Conservation (phyloP, 2,888 invertebrate genomes). For the Lysandra coridon region DNA sequence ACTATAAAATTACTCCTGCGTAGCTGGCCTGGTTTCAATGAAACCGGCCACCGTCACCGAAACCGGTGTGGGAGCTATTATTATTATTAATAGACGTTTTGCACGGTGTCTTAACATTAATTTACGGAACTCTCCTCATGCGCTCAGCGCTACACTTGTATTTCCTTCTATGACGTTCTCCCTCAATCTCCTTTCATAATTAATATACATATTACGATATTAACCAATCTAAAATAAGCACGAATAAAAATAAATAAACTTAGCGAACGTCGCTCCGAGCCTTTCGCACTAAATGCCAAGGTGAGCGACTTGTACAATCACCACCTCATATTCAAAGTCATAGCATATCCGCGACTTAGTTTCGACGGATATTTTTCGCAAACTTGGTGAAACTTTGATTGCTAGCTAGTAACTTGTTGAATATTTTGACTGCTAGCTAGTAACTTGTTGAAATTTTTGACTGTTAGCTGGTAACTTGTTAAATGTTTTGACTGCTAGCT, state of each 20-base stretch:
- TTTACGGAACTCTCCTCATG: no score
- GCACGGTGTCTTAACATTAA: no score
- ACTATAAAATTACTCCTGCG: no score
- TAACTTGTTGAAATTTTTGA: no score
- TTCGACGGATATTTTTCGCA: not conserved
- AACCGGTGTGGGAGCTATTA: no score
- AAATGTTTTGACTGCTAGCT: no score
- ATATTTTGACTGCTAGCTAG: no score
- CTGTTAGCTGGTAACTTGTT: no score
- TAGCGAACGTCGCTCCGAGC: constrained; percentile 9
- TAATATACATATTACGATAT: not conserved
- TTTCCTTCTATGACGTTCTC: not conserved
- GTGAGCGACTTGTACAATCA: constrained; percentile 66
- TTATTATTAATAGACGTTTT: no score
- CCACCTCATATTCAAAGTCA: constrained; percentile 47
- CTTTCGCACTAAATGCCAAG: constrained; percentile 65
- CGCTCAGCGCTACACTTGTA: not conserved
- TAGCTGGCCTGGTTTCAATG: no score
- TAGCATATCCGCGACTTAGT: constrained; percentile 33
- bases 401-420: not conserved
- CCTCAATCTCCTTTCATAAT: not conserved
- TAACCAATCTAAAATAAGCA: constrained; percentile 37
- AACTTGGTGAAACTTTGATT: not conserved
- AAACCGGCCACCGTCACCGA: no score
- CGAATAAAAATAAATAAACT: constrained; percentile 23